phyloP scores from a whole-genome alignment of 2,888 invertebrate species.

The Cephus pulcher region DNA sequence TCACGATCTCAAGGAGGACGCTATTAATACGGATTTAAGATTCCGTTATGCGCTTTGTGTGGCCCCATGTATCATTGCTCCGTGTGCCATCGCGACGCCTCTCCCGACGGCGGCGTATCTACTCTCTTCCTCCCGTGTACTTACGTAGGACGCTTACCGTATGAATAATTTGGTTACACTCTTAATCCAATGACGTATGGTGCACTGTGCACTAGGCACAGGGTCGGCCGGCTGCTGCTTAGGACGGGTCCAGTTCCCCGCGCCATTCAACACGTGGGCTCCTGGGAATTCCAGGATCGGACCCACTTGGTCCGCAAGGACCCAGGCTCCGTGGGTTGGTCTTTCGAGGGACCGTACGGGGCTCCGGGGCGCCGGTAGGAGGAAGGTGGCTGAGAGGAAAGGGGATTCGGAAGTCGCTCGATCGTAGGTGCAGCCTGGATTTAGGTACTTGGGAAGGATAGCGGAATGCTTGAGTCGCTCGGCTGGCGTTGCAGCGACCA shows the following conservation, averaged over 20 bases:
- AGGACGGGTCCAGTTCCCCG: background rate
- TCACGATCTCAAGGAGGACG: conserved; percentile 28
- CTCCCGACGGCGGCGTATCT: background rate
- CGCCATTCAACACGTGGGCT: background rate
- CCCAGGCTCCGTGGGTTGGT: background rate
- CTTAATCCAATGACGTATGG: conserved; percentile 57
- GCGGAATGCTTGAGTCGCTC: background rate
- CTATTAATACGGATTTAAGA: conserved; percentile 61
- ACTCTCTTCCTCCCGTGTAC: background rate
- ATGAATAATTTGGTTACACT: conserved; percentile 59
- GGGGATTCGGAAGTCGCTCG: background rate
- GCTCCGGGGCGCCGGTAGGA: background rate
- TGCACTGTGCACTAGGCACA: background rate
- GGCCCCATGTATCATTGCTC: conserved; percentile 55
- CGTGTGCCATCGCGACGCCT: background rate
- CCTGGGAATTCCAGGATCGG: background rate
- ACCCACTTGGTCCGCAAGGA: background rate
- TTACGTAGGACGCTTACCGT: conserved; percentile 39
- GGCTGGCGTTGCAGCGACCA: conserved; percentile 27
- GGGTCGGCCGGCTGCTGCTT: background rate
- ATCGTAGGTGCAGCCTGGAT: background rate
- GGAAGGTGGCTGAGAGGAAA: background rate
- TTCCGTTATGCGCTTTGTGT: conserved; percentile 60
- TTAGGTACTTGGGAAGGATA: background rate
- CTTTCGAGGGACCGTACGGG: background rate